Conservation (phyloP, 2,888 invertebrate genomes). For the Cancer borealis region DNA sequence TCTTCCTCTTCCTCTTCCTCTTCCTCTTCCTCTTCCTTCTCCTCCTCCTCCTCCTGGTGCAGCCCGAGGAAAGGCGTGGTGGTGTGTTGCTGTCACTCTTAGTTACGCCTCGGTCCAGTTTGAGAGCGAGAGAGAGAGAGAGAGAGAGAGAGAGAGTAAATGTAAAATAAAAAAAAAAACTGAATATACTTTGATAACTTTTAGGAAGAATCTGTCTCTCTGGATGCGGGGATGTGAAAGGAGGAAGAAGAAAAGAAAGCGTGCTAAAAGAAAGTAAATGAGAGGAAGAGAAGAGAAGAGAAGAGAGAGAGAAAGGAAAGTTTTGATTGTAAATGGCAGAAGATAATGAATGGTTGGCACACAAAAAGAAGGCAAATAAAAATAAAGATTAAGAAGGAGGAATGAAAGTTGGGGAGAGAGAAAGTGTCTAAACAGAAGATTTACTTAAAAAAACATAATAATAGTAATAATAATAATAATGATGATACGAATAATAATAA, state of each 20-base stretch:
- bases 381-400: background rate
- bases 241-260: background rate
- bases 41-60: background rate
- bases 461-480: background rate
- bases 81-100: constrained; percentile 18
- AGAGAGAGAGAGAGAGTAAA: constrained; percentile 27
- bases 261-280: background rate
- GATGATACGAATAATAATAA: background rate
- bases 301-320: background rate
- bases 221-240: background rate
- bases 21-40: background rate
- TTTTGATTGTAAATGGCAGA: background rate
- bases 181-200: background rate
- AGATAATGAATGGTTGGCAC: background rate
- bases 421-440: background rate
- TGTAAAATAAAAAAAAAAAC: background rate
- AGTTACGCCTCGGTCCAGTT: background rate
- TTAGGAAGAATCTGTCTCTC: background rate
- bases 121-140: background rate
- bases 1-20: background rate
- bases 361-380: too few relatives aligned
- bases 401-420: background rate
- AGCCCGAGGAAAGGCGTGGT: background rate
- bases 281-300: too few relatives aligned
- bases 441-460: background rate